phyloP scores from a whole-genome alignment of 2,888 invertebrate genomes.

The Ommatoiulus sabulosus region DNA sequence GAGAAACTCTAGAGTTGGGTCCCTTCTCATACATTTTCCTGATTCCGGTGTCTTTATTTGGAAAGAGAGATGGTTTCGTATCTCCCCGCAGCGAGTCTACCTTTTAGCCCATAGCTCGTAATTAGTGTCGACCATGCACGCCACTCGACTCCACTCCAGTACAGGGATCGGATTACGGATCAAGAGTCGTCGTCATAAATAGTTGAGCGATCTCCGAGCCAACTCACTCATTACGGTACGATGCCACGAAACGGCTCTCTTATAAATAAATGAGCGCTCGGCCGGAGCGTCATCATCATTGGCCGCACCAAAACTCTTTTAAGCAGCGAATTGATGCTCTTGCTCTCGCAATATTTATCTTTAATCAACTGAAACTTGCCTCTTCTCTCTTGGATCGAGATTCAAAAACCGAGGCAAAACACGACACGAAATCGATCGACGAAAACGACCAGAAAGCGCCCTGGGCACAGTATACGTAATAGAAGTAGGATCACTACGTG shows the following conservation, averaged over 20 bases:
- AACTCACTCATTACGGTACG: neutral
- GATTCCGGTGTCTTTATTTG: no score
- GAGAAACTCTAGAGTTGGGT: no score
- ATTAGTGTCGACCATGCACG: no score
- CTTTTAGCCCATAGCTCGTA: no score
- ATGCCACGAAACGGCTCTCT: conserved; percentile 35
- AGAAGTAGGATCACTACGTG: no score
- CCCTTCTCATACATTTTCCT: no score
- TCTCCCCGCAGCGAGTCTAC: no score
- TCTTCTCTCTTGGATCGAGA: neutral
- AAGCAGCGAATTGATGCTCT: conserved; percentile 10
- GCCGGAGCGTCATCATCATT: neutral
- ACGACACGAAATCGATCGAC: neutral
- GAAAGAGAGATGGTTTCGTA: no score
- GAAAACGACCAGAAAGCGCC: neutral
- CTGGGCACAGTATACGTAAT: no score
- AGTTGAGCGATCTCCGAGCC: neutral
- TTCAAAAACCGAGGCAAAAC: neutral
- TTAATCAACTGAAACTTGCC: conserved; percentile 41
- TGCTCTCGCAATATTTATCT: conserved; percentile 34
- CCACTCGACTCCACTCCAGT: no score
- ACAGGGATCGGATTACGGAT: neutral
- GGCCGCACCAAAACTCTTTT: neutral
- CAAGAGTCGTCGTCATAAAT: neutral
- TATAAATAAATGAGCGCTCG: neutral